Conservation (phyloP, 2,797 vertebrate species). For the Hyperoplus immaculatus region DNA sequence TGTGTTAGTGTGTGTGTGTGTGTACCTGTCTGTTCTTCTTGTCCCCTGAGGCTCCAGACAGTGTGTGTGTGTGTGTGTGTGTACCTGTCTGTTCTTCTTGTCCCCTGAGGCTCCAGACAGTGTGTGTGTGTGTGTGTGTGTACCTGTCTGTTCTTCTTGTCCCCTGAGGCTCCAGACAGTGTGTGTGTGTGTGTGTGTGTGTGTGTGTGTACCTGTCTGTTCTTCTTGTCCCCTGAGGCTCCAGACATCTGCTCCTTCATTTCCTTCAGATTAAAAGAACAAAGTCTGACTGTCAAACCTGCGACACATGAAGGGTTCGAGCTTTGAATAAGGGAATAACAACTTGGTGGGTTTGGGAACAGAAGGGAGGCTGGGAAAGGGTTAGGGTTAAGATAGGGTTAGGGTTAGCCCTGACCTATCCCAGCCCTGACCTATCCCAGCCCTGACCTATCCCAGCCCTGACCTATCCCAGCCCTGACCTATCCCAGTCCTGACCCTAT, state of each 20-base stretch:
- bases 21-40: constrained; percentile 90
- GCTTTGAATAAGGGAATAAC: no score
- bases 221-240: constrained; percentile 88
- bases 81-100: constrained; percentile 90
- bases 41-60: constrained; percentile 87
- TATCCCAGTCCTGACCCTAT: no score
- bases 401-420: no score
- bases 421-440: no score
- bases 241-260: constrained; percentile 98
- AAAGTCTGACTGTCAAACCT: neutral
- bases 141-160: constrained; percentile 84
- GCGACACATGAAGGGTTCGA: no score
- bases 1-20: neutral
- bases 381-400: no score
- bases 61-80: neutral
- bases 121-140: neutral
- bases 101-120: constrained; percentile 87
- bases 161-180: constrained; percentile 84
- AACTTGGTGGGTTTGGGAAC: no score
- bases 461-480: no score
- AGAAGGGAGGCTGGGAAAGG: no score
- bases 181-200: neutral
- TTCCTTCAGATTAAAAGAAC: constrained; percentile 82
- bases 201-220: constrained; percentile 84
- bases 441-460: no score